These are phyloP conservation scores for Promerops cafer DNA, from an alignment of 2,113 vertebrate species.

Conservation along the genomic window DNA sequence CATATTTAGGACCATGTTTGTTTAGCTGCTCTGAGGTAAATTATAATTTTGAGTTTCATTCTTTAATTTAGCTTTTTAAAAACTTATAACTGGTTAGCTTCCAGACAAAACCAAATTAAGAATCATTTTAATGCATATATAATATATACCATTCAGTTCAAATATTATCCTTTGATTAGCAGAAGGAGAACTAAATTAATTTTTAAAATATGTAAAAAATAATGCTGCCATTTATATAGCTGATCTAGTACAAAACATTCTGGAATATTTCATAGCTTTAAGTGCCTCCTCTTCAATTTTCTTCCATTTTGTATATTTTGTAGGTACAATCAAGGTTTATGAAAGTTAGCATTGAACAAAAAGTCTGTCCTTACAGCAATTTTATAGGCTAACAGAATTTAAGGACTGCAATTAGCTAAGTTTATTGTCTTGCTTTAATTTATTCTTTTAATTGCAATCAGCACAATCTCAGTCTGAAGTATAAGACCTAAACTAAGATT, in stretches of 20 bases:
- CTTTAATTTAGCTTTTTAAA: not conserved
- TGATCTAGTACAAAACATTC: not conserved
- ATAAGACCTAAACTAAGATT: not conserved
- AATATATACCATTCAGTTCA: not conserved
- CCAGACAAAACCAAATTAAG: not conserved
- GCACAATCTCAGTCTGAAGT: not conserved
- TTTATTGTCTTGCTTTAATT: not conserved
- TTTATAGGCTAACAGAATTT: not conserved
- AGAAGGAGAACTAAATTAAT: not conserved
- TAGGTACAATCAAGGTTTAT: not conserved
- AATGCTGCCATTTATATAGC: not conserved
- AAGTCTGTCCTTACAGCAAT: not conserved
- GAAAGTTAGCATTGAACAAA: not conserved
- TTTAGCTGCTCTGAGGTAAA: not conserved
- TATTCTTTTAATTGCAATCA: not conserved
- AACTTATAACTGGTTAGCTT: not conserved
- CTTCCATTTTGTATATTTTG: not conserved
- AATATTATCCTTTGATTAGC: not conserved
- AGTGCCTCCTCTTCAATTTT: not conserved
- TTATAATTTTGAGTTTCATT: not conserved
- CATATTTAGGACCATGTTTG: not conserved
- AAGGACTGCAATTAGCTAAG: not conserved
- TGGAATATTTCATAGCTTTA: not conserved
- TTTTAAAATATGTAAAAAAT: not conserved
- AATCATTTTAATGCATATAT: not conserved